Conservation (phyloP, 1,140 invertebrate genomes). For the Nylanderia fulva region DNA sequence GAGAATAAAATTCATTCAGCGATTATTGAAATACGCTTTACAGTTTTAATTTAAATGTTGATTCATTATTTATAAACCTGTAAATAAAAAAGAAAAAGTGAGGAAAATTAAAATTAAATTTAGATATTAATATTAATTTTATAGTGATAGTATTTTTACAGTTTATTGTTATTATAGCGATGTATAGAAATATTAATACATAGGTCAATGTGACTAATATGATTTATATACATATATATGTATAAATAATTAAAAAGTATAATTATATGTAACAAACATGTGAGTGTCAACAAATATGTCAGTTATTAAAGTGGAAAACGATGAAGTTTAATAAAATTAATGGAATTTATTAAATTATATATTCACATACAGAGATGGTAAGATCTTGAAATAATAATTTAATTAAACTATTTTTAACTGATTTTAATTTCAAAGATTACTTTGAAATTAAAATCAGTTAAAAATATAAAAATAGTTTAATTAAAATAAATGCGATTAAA, state of each 20-base stretch:
- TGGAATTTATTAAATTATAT: not conserved
- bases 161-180: not conserved
- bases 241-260: slow-evolving; percentile 11
- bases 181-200: not conserved
- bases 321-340: not conserved
- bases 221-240: not conserved
- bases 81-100: not conserved
- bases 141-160: not conserved
- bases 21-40: not conserved
- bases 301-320: not conserved
- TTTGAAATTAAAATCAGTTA: not conserved
- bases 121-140: not conserved
- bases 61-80: not conserved
- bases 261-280: not conserved
- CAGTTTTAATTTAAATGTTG: not conserved
- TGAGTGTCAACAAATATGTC: not conserved
- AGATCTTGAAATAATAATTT: slow-evolving; percentile 13
- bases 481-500: slow-evolving; percentile 34
- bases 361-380: not conserved
- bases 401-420: too few relatives aligned
- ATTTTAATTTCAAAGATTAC: too few relatives aligned
- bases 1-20: too few relatives aligned
- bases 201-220: not conserved
- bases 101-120: not conserved
- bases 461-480: not conserved